These are phyloP conservation scores for Cryptoleucopteryx plumbea DNA, from an alignment of 2,113 vertebrate species.

Conservation along the genomic window DNA sequence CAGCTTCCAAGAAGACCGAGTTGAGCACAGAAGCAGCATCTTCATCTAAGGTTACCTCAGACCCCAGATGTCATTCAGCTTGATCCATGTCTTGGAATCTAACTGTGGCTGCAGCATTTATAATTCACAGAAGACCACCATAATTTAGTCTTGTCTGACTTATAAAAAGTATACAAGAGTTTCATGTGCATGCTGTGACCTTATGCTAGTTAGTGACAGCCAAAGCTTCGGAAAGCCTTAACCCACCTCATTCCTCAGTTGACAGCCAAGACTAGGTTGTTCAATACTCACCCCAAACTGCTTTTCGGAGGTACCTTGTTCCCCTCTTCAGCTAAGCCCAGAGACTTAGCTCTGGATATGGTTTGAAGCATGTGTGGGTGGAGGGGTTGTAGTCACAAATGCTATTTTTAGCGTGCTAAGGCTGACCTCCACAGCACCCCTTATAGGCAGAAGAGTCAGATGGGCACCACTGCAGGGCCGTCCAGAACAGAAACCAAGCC, in stretches of 20 bases:
- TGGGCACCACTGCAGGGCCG: background rate
- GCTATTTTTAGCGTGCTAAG: background rate
- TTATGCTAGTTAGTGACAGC: background rate
- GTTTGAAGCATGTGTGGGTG: background rate
- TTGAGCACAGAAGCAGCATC: background rate
- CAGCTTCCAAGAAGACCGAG: background rate
- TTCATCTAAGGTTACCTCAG: background rate
- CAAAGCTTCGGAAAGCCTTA: background rate
- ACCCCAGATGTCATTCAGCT: background rate
- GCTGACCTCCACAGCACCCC: background rate
- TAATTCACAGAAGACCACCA: background rate
- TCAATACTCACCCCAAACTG: background rate
- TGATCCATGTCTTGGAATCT: background rate
- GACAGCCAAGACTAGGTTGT: background rate
- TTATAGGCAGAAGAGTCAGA: background rate
- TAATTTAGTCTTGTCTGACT: background rate
- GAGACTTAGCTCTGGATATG: background rate
- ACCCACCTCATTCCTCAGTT: background rate
- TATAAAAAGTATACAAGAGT: background rate
- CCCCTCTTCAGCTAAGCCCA: background rate
- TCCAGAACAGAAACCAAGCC: background rate
- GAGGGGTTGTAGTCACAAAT: background rate
- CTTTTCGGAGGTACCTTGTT: background rate
- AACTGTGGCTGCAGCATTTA: background rate
- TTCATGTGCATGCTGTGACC: background rate